A percentile compares a stretch with the other conserved stretches of the same genome.
These are phyloP conservation scores for Hemitrygon akajei DNA, from an alignment of 2,797 vertebrate species.

Conservation along the genomic window DNA sequence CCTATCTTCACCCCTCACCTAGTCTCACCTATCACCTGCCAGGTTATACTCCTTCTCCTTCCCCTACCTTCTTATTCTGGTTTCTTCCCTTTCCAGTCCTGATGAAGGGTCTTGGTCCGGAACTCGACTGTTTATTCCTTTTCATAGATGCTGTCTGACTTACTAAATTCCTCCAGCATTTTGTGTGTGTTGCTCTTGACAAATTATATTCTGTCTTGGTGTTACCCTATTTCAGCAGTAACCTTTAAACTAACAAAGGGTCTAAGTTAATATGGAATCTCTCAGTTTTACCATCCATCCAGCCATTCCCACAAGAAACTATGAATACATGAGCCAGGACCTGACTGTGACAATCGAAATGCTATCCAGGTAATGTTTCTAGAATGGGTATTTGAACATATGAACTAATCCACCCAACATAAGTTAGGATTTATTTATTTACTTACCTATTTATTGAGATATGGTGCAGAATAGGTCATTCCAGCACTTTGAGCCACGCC, in stretches of 20 bases:
- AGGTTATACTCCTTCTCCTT: too few relatives aligned
- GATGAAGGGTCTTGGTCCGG: too few relatives aligned
- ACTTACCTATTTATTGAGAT: too few relatives aligned
- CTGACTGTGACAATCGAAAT: not conserved
- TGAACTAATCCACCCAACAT: not conserved
- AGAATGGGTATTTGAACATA: not conserved
- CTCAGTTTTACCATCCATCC: not conserved
- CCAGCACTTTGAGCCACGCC: too few relatives aligned
- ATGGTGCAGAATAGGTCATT: too few relatives aligned
- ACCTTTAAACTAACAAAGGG: not conserved
- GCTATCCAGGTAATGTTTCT: not conserved
- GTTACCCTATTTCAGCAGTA: not conserved
- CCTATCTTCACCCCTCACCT: too few relatives aligned
- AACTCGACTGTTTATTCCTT: too few relatives aligned
- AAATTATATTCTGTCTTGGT: not conserved
- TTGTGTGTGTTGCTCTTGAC: not conserved
- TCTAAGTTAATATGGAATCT: not conserved
- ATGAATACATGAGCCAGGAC: not conserved
- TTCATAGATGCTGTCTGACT: too few relatives aligned
- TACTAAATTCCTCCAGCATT: too few relatives aligned
- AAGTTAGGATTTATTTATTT: not conserved
- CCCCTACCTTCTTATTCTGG: too few relatives aligned
- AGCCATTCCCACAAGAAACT: not conserved
- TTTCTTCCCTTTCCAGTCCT: too few relatives aligned
- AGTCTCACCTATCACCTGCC: too few relatives aligned